Conservation (phyloP, 1,140 invertebrate species). For the Drosophila kanapiae region DNA sequence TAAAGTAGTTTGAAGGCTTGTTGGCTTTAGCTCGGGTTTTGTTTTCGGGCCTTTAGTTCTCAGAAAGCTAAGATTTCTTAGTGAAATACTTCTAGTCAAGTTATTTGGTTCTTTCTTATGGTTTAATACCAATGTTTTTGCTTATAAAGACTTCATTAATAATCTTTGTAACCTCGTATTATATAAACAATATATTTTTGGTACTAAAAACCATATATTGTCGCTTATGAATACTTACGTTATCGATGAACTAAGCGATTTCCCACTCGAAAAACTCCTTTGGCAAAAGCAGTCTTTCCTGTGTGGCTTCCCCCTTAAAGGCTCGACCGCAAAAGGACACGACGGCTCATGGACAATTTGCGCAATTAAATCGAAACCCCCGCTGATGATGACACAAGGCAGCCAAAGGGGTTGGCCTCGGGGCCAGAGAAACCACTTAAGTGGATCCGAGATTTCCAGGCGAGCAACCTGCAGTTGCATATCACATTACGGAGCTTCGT, state of each 20-base stretch:
- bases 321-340: slow-evolving; percentile 30
- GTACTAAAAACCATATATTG: neutral
- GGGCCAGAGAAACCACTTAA: slow-evolving; percentile 70
- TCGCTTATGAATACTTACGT: slow-evolving; percentile 27
- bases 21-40: no score
- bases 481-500: slow-evolving; percentile 57
- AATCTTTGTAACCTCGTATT: neutral
- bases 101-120: no score
- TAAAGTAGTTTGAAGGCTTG: neutral
- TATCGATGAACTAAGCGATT: slow-evolving; percentile 22
- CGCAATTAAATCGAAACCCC: slow-evolving; percentile 46
- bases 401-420: slow-evolving; percentile 32
- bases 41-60: neutral
- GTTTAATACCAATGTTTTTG: neutral
- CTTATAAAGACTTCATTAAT: neutral
- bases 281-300: slow-evolving; percentile 16
- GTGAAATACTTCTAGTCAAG: neutral
- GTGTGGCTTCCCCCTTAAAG: slow-evolving; percentile 40
- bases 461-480: slow-evolving; percentile 61
- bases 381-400: slow-evolving; percentile 17
- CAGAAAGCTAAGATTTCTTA: neutral
- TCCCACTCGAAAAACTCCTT: slow-evolving; percentile 18
- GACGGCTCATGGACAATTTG: slow-evolving; percentile 24
- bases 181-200: slow-evolving; percentile 16
- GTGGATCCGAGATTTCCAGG: slow-evolving; percentile 61